A percentile compares a stretch with the other conserved stretches of the same genome.
These are phyloP conservation scores for Monopis laevigella DNA, from an alignment of 2,888 invertebrate species.

Conservation along the genomic window DNA sequence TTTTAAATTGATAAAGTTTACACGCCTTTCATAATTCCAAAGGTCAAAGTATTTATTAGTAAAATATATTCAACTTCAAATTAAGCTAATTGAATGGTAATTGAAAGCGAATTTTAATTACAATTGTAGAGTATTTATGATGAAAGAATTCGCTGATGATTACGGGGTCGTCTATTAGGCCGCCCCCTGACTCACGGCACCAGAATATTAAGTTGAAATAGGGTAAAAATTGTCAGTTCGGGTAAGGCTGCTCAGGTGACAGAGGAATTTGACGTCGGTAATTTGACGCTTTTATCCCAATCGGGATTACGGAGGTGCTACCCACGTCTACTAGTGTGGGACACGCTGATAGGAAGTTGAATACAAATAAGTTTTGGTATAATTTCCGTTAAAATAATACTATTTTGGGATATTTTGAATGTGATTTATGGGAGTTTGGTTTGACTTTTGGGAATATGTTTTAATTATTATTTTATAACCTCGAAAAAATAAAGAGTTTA, in stretches of 20 bases:
- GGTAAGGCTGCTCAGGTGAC: slow-evolving; percentile 46
- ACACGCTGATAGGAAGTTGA: background rate
- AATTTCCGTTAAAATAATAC: no score
- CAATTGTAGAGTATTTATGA: no score
- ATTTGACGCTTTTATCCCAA: slow-evolving; percentile 57
- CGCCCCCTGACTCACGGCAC: slow-evolving; percentile 43
- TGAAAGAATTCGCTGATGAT: slow-evolving; percentile 7
- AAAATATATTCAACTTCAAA: no score
- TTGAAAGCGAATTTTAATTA: slow-evolving; percentile 10
- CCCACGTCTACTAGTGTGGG: slow-evolving; percentile 3
- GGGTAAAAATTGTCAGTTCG: slow-evolving; percentile 47
- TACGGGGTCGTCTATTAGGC: slow-evolving; percentile 18
- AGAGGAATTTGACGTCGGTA: slow-evolving; percentile 52
- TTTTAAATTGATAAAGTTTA: no score
- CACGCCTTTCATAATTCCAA: no score
- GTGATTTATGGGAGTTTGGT: no score
- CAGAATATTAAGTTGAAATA: slow-evolving; percentile 56
- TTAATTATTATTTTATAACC: no score
- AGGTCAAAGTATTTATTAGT: no score
- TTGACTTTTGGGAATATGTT: no score
- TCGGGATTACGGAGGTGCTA: slow-evolving; percentile 4
- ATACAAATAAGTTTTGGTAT: slow-evolving; percentile 6
- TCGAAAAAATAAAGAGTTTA: no score
- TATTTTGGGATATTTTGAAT: no score
- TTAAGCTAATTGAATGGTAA: slow-evolving; percentile 2